Evolutionary conservation across 2,113 vertebrate species (phyloP).

Genomic region (Hylia prasina): DNA sequence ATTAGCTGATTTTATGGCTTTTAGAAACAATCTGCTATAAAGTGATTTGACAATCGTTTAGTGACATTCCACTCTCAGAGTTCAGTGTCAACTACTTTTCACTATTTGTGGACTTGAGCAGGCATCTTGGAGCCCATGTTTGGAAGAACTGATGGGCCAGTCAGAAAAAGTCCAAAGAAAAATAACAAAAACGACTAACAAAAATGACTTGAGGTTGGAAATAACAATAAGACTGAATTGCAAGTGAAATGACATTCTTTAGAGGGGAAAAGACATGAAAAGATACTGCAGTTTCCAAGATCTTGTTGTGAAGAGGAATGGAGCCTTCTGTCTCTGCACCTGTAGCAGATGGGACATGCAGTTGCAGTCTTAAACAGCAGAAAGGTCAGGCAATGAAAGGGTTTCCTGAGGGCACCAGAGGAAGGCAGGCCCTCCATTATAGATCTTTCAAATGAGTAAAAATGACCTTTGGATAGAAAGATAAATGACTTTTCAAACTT

Average conservation of each 20-base stretch:
- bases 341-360: background rate
- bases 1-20: background rate
- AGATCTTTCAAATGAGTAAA: background rate
- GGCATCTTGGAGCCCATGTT: background rate
- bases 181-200: background rate
- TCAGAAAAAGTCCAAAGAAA: background rate
- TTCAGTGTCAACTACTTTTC: background rate
- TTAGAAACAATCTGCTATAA: background rate
- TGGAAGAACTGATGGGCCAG: background rate
- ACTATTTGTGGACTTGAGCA: background rate
- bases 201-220: background rate
- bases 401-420: background rate
- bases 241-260: background rate
- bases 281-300: background rate
- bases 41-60: background rate
- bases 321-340: background rate
- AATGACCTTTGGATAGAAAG: background rate
- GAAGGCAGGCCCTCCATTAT: background rate
- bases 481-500: background rate
- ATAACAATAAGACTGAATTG: background rate
- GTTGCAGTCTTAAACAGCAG: accelerated
- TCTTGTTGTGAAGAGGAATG: background rate
- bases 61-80: background rate
- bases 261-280: background rate
- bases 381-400: background rate